Conservation (phyloP, 2,113 vertebrate genomes). For the Syngnathus floridae region DNA sequence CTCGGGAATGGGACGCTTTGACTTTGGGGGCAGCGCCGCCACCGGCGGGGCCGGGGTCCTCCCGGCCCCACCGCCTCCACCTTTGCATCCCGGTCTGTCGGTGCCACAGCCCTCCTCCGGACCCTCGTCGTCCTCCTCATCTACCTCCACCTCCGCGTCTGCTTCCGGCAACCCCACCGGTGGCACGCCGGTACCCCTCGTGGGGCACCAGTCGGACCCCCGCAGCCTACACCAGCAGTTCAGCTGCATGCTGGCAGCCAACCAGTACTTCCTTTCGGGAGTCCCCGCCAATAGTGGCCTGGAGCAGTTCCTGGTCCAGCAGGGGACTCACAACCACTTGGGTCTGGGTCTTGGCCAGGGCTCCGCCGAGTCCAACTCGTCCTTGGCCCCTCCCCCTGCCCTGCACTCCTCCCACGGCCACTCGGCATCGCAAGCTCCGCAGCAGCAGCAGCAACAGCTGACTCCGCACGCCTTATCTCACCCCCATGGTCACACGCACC, state of each 20-base stretch:
- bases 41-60: conserved; percentile 59
- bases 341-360: conserved; percentile 66
- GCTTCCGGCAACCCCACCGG: conserved; percentile 65
- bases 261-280: conserved; percentile 76
- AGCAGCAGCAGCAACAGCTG: conserved; percentile 73
- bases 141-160: conserved; percentile 65
- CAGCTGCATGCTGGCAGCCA: conserved; percentile 78
- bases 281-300: conserved; percentile 74
- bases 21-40: conserved; percentile 65
- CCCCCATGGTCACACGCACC: conserved; percentile 71
- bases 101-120: conserved; percentile 70
- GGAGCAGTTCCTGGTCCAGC: conserved; percentile 76
- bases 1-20: conserved; percentile 73
- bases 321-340: conserved; percentile 73
- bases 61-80: conserved; percentile 67
- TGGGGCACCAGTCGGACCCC: conserved; percentile 68
- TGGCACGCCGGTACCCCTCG: conserved; percentile 66
- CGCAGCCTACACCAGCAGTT: conserved; percentile 79
- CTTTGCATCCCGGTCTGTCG: conserved; percentile 70
- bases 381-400: conserved; percentile 68
- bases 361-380: conserved; percentile 60
- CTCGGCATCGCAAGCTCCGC: conserved; percentile 62
- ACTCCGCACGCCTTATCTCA: conserved; percentile 72
- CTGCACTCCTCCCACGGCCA: conserved; percentile 74
- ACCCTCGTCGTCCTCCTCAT: conserved; percentile 64